Conservation (phyloP, 2,888 invertebrate species). For the Synergus japonicus region DNA sequence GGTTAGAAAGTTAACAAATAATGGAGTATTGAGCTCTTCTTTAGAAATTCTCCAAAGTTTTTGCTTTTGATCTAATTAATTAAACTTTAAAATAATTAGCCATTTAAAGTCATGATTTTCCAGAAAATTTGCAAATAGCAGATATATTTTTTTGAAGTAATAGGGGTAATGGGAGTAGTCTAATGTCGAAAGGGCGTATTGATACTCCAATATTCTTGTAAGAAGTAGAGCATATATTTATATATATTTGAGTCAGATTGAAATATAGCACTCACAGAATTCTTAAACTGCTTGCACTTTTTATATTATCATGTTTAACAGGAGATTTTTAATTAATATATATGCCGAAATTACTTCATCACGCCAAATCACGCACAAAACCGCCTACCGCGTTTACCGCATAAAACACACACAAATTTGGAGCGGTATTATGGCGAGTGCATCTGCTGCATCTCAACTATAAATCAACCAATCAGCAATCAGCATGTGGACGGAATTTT, state of each 20-base stretch:
- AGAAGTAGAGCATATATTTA: neutral
- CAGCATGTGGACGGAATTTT: too few relatives aligned
- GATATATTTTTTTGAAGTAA: neutral
- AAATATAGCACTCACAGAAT: slow-evolving; percentile 1
- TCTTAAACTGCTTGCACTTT: neutral
- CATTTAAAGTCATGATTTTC: too few relatives aligned
- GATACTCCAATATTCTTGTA: neutral
- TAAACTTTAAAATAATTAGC: too few relatives aligned
- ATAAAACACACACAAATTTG: too few relatives aligned
- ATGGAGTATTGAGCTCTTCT: neutral
- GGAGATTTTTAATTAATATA: neutral
- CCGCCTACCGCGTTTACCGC: too few relatives aligned
- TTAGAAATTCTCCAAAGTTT: neutral
- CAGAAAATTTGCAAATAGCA: too few relatives aligned
- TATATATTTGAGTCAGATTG: neutral
- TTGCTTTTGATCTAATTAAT: too few relatives aligned
- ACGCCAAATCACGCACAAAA: too few relatives aligned
- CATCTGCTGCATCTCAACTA: too few relatives aligned
- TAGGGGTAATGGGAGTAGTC: neutral
- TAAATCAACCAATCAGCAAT: too few relatives aligned
- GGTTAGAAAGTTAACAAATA: neutral
- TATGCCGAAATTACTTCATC: neutral
- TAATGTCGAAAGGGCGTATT: neutral
- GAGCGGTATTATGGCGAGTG: too few relatives aligned
- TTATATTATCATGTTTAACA: neutral